Evolutionary conservation across 30 jellyfish, hydroid and myxozoan genomes (phyloP), one percentile per base, ranked within the genome.

Genomic region (Morbakka virulenta): DNA sequence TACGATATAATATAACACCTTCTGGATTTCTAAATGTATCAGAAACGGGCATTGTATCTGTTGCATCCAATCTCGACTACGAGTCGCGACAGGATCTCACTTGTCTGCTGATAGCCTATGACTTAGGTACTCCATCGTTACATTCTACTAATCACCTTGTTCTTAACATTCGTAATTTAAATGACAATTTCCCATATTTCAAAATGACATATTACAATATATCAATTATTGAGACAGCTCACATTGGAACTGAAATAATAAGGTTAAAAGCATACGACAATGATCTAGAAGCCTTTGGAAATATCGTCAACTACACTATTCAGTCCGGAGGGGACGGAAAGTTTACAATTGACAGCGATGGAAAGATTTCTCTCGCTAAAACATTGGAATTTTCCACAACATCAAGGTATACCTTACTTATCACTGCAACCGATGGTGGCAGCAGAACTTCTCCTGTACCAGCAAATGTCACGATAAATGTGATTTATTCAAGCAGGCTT

Each of bases 121-220:
- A 70, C 33, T 51, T 32, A 28, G 94, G 89, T 6, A 14, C 88
- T 21, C 94, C 94, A 20, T 53, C 33, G 33, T 84, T 81, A 2
- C 22, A 52, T 24, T 21, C 72, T 12, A n/a, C 30, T 12, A 29
- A 50, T 63, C 26, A 11, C 2, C 30, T 81, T 28, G 47, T 20
- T 21, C 26, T 81, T 9, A 35, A 75, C 3, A 65, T 84, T 2
- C 36, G 0, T 9, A 65, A 66, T 31, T 76, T 41, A 28, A 84
- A 84, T 77, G 95, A 84, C 32, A 52, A 84, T 13, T 1, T 26
- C n/a, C 95, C 95, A 32, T 2, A 6, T 35, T 84, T 81, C 61
- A 65, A 21, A 23, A 33, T 25, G 12, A 9, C 17, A 17, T 26
- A 9, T 27, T 48, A 63, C 83, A 74, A 29, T 57, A 12, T 77